These are phyloP conservation scores for Pseudolycoriella hygida DNA, from an alignment of 2,888 invertebrate species.

Conservation along the genomic window DNA sequence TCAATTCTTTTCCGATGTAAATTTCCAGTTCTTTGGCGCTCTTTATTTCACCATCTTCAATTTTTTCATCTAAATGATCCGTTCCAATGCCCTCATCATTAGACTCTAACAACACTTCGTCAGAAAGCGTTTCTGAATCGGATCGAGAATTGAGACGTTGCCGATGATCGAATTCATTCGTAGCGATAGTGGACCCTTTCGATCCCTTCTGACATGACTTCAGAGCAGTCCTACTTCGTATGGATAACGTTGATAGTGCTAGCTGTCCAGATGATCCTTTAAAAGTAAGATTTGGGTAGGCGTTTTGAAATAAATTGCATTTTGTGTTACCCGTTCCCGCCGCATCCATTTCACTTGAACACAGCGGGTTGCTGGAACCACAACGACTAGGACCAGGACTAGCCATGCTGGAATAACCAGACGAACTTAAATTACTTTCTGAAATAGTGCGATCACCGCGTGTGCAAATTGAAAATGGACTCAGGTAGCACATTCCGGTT, in stretches of 20 bases:
- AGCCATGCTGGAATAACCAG: constrained; percentile 73
- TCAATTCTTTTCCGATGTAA: constrained; percentile 27
- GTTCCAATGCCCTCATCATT: constrained; percentile 66
- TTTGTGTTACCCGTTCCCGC: constrained; percentile 35
- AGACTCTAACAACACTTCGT: constrained; percentile 50
- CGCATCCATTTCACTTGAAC: constrained; percentile 36
- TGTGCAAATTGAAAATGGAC: constrained; percentile 58
- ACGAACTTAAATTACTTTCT: constrained; percentile 67
- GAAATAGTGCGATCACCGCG: constrained; percentile 59
- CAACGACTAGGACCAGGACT: constrained; percentile 69
- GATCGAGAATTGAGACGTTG: constrained; percentile 35
- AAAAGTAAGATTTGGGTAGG: neutral
- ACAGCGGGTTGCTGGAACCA: constrained; percentile 63
- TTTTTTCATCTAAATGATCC: constrained; percentile 48
- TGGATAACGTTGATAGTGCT: constrained; percentile 10
- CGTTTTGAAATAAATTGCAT: constrained; percentile 12
- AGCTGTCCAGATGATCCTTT: constrained; percentile 16
- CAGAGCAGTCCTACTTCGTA: neutral
- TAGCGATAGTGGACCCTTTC: constrained; percentile 6
- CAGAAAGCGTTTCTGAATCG: constrained; percentile 57
- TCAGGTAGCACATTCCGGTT: constrained; percentile 50
- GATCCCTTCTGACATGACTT: neutral
- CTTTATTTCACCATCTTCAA: constrained; percentile 47
- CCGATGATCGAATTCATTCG: neutral
- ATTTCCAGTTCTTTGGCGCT: constrained; percentile 45